Conservation (phyloP, 2,113 vertebrate genomes). For the Gymnogyps californianus region DNA sequence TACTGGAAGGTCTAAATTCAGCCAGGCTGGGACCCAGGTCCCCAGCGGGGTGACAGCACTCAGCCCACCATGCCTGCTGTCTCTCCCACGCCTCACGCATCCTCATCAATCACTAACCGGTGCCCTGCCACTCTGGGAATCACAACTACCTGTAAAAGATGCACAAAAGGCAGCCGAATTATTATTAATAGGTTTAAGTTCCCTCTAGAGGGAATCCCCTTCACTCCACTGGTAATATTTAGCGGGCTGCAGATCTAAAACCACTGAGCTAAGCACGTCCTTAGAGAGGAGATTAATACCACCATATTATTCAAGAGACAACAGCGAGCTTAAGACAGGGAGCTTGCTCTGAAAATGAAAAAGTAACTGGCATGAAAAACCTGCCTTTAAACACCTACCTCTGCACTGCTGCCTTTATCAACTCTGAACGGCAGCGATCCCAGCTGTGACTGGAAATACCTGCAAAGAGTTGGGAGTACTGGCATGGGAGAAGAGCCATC, state of each 20-base stretch:
- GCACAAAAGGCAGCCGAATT: not conserved
- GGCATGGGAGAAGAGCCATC: not conserved
- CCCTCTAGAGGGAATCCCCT: constrained; percentile 11
- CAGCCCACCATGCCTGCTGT: not conserved
- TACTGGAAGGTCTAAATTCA: not conserved
- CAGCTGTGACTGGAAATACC: not conserved
- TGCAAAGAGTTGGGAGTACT: not conserved
- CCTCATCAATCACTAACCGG: not conserved
- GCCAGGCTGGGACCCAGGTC: not conserved
- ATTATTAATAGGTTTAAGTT: constrained; percentile 17
- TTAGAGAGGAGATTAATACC: constrained; percentile 24
- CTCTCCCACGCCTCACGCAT: not conserved
- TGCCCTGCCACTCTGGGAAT: not conserved
- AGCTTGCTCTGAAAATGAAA: constrained; percentile 8
- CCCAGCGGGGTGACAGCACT: fast-evolving
- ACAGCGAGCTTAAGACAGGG: not conserved
- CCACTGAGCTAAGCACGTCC: not conserved
- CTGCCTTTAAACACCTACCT: not conserved
- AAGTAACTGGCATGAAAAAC: not conserved
- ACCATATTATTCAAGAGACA: constrained; percentile 18
- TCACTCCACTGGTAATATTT: not conserved
- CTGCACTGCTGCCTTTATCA: not conserved
- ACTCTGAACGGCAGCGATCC: not conserved
- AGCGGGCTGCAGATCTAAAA: constrained; percentile 35
- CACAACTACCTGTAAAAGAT: not conserved